Conservation (phyloP, 2,797 vertebrate species). For the Schizopygopsis malacanthus region DNA sequence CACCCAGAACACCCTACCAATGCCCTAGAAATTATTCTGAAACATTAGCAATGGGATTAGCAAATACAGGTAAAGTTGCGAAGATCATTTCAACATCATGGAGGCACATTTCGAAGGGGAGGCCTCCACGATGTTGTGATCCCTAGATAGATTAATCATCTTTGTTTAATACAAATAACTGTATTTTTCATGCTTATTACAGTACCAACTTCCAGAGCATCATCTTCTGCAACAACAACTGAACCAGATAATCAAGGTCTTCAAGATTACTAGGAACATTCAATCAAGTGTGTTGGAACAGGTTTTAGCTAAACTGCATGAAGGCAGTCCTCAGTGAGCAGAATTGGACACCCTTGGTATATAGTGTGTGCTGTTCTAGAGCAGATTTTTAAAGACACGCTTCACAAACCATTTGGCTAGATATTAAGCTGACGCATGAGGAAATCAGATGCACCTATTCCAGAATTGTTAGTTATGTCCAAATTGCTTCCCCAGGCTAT, state of each 20-base stretch:
- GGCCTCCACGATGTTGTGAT: no score
- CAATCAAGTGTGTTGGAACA: background rate
- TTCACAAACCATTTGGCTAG: background rate
- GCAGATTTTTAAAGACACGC: background rate
- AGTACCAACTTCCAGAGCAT: background rate
- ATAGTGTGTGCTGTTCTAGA: background rate
- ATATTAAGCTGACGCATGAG: slow-evolving; percentile 1
- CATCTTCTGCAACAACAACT: no score
- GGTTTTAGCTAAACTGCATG: background rate
- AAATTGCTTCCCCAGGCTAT: slow-evolving; percentile 7
- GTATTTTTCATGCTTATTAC: background rate
- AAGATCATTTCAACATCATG: background rate
- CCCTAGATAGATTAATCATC: background rate
- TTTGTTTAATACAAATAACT: background rate
- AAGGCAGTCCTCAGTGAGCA: background rate
- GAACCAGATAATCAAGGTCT: background rate
- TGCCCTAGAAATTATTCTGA: background rate
- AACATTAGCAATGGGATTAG: background rate
- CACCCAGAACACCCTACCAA: background rate
- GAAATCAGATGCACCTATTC: background rate
- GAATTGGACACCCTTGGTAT: background rate
- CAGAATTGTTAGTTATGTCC: slow-evolving; percentile 9
- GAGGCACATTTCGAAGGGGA: background rate
- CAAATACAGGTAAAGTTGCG: background rate
- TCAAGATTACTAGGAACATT: background rate